phyloP scores from a whole-genome alignment of 2,797 vertebrate species.

The Microctenopoma lineatum region DNA sequence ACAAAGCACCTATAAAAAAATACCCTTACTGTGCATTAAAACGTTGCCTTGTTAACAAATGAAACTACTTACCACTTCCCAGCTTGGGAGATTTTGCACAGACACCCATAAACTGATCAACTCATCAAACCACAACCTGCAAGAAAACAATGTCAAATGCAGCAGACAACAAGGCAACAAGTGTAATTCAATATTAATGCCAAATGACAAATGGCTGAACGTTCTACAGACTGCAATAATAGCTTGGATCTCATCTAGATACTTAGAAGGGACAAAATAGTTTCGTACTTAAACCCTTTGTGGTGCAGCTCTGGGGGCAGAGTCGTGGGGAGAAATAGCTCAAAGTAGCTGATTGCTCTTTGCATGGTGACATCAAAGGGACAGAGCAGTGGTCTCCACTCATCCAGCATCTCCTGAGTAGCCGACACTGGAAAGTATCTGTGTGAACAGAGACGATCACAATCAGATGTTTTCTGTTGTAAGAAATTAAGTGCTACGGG shows the following conservation, averaged over 20 bases:
- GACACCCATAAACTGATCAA: conserved; percentile 94
- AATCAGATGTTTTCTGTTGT: neutral
- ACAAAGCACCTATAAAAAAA: neutral
- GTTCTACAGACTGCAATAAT: neutral
- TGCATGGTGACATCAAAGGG: conserved; percentile 99
- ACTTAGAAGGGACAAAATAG: neutral
- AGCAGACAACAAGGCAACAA: too few species aligned
- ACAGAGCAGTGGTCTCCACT: conserved; percentile 97
- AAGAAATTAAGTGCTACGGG: neutral
- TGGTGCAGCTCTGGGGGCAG: conserved; percentile 93
- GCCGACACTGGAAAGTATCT: conserved; percentile 94
- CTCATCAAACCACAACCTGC: conserved; percentile 97
- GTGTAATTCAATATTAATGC: too few species aligned
- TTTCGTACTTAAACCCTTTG: conserved; percentile 93
- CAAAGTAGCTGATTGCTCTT: conserved; percentile 95
- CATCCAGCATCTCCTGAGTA: conserved; percentile 95
- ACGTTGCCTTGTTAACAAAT: neutral
- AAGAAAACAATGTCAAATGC: neutral
- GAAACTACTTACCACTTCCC: conserved; percentile 91
- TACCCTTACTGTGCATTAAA: neutral
- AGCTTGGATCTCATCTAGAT: neutral
- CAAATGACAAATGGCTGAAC: neutral
- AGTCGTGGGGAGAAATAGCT: conserved; percentile 96
- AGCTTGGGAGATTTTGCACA: conserved; percentile 96
- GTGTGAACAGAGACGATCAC: conserved; percentile 24